phyloP scores from a whole-genome alignment of 2,888 invertebrate genomes.

The Diarsia dahlii region DNA sequence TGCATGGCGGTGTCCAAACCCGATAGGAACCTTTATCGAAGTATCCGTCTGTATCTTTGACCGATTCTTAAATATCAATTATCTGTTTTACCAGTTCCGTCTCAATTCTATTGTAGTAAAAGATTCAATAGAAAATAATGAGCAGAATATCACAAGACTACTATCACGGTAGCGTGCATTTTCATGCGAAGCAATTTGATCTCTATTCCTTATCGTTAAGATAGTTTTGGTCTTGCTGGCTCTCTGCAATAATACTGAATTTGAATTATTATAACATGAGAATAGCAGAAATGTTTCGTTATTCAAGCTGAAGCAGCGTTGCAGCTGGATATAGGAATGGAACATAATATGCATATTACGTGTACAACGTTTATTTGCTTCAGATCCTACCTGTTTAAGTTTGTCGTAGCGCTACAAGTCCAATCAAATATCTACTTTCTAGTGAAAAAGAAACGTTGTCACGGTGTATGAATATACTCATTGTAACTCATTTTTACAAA shows the following conservation, averaged over 20 bases:
- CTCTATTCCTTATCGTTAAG: not conserved
- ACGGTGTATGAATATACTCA: not conserved
- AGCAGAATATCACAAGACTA: not conserved
- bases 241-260: conserved; percentile 7
- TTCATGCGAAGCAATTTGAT: conserved; percentile 1
- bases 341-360: conserved; percentile 14
- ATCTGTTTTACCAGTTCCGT: not conserved
- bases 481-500: not conserved
- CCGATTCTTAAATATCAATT: conserved; percentile 12
- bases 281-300: conserved; percentile 12
- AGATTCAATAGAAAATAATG: conserved; percentile 12
- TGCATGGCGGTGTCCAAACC: not conserved
- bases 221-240: conserved; percentile 1
- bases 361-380: not conserved
- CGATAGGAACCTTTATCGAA: not conserved
- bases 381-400: not conserved
- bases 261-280: conserved; percentile 32
- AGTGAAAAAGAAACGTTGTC: not conserved
- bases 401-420: not conserved
- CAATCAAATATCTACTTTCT: not conserved
- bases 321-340: not conserved
- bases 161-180: not conserved
- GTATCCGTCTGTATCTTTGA: not conserved
- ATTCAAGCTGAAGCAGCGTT: not conserved
- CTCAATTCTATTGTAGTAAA: not conserved